phyloP scores from a whole-genome alignment of 2,113 vertebrate genomes.

The Ardeotis arabs region DNA sequence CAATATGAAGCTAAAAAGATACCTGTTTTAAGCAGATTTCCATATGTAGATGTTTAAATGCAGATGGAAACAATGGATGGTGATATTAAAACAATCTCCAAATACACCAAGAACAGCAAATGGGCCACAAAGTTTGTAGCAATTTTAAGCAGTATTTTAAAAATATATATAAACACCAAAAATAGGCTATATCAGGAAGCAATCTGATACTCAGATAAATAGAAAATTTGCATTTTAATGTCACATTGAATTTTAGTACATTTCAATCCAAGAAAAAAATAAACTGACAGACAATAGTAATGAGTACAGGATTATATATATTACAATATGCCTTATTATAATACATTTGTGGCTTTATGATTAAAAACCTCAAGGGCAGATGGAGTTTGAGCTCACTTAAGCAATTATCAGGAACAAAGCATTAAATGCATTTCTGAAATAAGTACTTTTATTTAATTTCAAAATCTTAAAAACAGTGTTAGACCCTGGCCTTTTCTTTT shows the following conservation, averaged over 20 bases:
- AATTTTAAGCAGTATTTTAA: slow-evolving; percentile 25
- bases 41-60: slow-evolving; percentile 37
- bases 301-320: slow-evolving; percentile 90
- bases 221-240: slow-evolving; percentile 94
- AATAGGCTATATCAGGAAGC: slow-evolving; percentile 52
- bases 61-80: slow-evolving; percentile 14
- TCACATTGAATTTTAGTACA: slow-evolving; percentile 92
- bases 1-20: slow-evolving; percentile 34
- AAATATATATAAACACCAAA: slow-evolving; percentile 44
- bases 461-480: slow-evolving; percentile 75
- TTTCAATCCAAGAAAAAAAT: slow-evolving; percentile 88
- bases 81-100: slow-evolving; percentile 24
- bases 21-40: slow-evolving; percentile 36
- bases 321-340: slow-evolving; percentile 94
- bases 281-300: slow-evolving; percentile 88
- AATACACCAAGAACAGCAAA: slow-evolving; percentile 33
- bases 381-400: slow-evolving; percentile 82
- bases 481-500: slow-evolving; percentile 60
- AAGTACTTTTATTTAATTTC: slow-evolving; percentile 77
- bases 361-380: slow-evolving; percentile 84
- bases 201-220: slow-evolving; percentile 81
- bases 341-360: slow-evolving; percentile 88
- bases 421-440: slow-evolving; percentile 79
- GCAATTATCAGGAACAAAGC: slow-evolving; percentile 78
- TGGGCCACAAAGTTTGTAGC: slow-evolving; percentile 34